Base-by-base conservation (phyloP, 1,140 invertebrate genomes). In the Palaemon carinicauda region DNA sequence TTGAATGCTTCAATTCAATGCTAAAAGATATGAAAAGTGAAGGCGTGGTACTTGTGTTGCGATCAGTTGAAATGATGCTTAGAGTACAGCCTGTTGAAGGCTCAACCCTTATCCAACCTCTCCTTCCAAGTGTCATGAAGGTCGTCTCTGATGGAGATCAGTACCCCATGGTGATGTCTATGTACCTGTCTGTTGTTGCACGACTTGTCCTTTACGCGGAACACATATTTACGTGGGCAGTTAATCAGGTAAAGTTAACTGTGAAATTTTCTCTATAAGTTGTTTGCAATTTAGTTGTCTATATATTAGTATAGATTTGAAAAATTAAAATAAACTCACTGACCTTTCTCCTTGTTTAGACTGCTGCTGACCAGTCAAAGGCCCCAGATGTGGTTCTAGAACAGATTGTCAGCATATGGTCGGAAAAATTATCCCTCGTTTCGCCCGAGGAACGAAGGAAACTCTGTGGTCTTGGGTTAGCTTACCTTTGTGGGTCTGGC, bases 381-480 rank as follows among this genome's bases (percentile, higher is more conserved):
- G 85, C 94, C 87, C 80, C 87, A 89, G 92, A 94, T 81, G 90
- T 90, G 50, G 92, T 96, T 27, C 91, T 98, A 27, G 93, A 93
- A 24, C 92, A 93, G 86, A 92, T 98, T 3, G 91, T 98, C 41
- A 94, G 95, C 88, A 92, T 95, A 7, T 97, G 96, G 95, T 93
- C 96, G n/a, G 93, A 94, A 85, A 95, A 95, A 91, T 95, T 98
- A 93, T 94, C 95, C 31, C 91, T 94, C 71, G 94, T 97, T 1
- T 94, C 94, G 0, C 95, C 97, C 89, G 92, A 94, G 0, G 96
- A 97, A 90, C 94, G 95, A 90, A 94, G 95, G 88, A 98, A 99
- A 91, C 92, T 97, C 17, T 94, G 95, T 87, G 95, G 95, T 27
- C 92, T 99, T 69, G 97, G 96, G 41, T 92, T 98, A 71, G 94